These are phyloP conservation scores for Coranthus polyacanthus DNA, from an alignment of 2,797 vertebrate genomes.

Conservation along the genomic window DNA sequence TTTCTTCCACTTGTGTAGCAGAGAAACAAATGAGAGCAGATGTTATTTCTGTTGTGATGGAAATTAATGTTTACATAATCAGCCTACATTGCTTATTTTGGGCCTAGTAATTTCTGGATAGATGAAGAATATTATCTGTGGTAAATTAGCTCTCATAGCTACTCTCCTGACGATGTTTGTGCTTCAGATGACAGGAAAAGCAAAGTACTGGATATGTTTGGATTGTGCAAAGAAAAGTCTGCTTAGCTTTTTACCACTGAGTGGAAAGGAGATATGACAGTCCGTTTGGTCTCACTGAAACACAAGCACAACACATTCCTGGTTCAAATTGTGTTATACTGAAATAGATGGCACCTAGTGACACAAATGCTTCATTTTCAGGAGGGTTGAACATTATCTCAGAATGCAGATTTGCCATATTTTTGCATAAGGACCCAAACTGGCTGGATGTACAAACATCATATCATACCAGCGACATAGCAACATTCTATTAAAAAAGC, in stretches of 20 bases:
- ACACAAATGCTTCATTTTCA: constrained; percentile 10
- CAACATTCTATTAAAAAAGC: constrained; percentile 27
- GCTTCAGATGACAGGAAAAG: background rate
- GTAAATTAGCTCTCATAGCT: constrained; percentile 17
- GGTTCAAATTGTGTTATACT: constrained; percentile 12
- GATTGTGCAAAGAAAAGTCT: background rate
- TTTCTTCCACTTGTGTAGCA: background rate
- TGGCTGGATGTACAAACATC: background rate
- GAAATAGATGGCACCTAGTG: constrained; percentile 2
- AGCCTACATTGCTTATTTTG: constrained; percentile 5
- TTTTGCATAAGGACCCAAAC: constrained; percentile 3
- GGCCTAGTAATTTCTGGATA: constrained; percentile 17
- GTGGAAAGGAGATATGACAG: background rate
- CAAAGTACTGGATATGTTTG: background rate
- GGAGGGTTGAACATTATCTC: constrained; percentile 9
- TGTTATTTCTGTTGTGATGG: constrained; percentile 2
- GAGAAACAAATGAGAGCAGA: constrained; percentile 13
- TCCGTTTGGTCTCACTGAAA: background rate
- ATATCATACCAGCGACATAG: constrained; percentile 2
- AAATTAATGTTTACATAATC: constrained; percentile 15
- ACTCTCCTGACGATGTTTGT: constrained; percentile 4
- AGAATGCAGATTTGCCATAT: background rate
- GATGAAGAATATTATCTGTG: constrained; percentile 16
- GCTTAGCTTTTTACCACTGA: too few species aligned
- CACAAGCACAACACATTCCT: background rate